phyloP scores from a whole-genome alignment of 64 coral and sea anemone genomes.

The Pocillopora damicornis region DNA sequence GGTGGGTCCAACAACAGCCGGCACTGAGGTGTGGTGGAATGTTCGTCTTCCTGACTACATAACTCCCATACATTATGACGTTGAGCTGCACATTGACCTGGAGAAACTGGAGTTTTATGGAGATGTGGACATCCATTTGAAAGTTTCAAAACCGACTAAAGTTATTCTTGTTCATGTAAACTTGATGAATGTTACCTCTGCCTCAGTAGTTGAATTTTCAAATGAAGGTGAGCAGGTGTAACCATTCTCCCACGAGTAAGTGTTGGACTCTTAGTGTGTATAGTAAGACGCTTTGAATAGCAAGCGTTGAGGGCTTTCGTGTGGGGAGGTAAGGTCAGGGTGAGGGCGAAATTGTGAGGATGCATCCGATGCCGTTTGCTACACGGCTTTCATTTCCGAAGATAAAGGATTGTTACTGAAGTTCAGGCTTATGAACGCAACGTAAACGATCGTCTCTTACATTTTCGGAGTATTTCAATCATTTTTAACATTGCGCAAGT shows the following conservation, averaged over 20 bases:
- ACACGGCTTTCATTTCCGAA: no score
- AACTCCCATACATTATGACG: slow-evolving; percentile 73
- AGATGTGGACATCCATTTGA: slow-evolving; percentile 51
- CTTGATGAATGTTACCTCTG: slow-evolving; percentile 83
- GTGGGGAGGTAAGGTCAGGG: no score
- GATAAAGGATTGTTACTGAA: no score
- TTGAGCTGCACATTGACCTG: slow-evolving; percentile 56
- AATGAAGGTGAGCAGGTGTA: background rate
- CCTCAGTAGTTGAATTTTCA: slow-evolving; percentile 22
- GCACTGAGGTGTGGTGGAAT: slow-evolving; percentile 80
- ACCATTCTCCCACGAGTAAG: background rate
- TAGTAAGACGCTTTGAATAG: background rate
- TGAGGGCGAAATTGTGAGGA: no score
- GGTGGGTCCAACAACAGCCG: slow-evolving; percentile 57
- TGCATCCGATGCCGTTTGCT: no score
- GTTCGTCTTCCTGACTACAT: slow-evolving; percentile 82
- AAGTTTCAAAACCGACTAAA: slow-evolving; percentile 34
- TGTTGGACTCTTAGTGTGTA: background rate
- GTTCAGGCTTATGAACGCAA: no score
- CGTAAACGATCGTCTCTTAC: no score
- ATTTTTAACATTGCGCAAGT: no score
- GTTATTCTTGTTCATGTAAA: slow-evolving; percentile 82
- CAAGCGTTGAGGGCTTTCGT: no score
- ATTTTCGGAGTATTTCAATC: no score
- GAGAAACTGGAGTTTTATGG: slow-evolving; percentile 64